phyloP scores from a whole-genome alignment of 2,888 invertebrate genomes.

The Drymonia ruficornis region DNA sequence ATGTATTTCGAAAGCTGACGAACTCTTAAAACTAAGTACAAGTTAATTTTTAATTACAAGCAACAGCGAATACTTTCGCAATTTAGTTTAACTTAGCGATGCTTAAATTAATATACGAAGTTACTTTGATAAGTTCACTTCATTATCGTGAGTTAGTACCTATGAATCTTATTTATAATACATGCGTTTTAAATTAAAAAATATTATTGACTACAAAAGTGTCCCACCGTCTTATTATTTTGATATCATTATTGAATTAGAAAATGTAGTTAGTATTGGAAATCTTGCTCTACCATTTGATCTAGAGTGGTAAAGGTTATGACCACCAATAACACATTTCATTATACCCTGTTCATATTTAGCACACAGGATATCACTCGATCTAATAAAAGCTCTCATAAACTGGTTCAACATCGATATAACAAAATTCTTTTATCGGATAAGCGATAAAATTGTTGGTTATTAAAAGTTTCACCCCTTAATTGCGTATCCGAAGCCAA shows the following conservation, averaged over 20 bases:
- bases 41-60: conserved; percentile 35
- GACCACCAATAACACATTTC: too few species aligned
- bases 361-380: too few species aligned
- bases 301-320: too few species aligned
- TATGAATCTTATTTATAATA: too few species aligned
- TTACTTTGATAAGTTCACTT: background rate
- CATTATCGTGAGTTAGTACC: background rate
- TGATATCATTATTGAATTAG: too few species aligned
- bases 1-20: conserved; percentile 32
- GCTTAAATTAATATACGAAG: conserved; percentile 22
- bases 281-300: too few species aligned
- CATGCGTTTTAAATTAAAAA: background rate
- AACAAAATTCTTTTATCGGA: conserved; percentile 35
- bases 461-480: conserved; percentile 77
- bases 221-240: background rate
- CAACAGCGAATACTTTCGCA: conserved; percentile 17
- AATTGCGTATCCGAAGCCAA: conserved; percentile 69
- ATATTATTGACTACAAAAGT: background rate
- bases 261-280: too few species aligned
- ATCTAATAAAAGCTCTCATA: conserved; percentile 37
- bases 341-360: background rate
- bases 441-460: conserved; percentile 64
- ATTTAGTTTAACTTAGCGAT: conserved; percentile 10
- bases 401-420: conserved; percentile 34
- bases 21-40: conserved; percentile 20